Conservation (phyloP, 2,113 vertebrate species). For the Tupaia tana region DNA sequence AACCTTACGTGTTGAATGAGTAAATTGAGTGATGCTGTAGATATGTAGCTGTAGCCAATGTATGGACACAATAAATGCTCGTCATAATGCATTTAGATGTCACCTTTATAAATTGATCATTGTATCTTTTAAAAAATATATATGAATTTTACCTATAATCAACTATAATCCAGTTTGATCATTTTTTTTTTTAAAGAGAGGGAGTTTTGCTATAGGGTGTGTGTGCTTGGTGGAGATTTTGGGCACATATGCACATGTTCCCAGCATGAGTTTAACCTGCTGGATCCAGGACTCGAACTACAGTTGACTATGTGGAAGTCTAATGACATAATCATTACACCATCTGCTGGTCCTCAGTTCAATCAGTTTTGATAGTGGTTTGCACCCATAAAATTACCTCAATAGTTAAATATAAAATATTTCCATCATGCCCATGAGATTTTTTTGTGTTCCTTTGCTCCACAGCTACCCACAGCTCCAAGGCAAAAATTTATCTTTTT, state of each 20-base stretch:
- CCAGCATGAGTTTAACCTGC: too few relatives aligned
- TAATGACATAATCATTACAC: too few relatives aligned
- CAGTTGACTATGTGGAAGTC: too few relatives aligned
- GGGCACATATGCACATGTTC: too few relatives aligned
- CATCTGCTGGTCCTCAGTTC: not conserved
- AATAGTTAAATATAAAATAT: not conserved
- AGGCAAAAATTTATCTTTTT: not conserved
- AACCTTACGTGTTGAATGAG: not conserved
- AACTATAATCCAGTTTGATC: not conserved
- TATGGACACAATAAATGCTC: not conserved
- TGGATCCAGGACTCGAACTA: too few relatives aligned
- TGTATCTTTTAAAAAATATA: not conserved
- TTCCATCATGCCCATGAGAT: not conserved
- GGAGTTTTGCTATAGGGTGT: too few relatives aligned
- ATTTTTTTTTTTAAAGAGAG: too few relatives aligned
- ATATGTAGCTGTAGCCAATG: not conserved
- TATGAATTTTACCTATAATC: slow-evolving; percentile 11
- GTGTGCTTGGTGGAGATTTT: too few relatives aligned
- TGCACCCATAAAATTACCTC: not conserved
- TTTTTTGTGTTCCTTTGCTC: not conserved
- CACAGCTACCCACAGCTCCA: not conserved
- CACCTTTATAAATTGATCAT: not conserved
- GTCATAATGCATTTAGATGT: not conserved
- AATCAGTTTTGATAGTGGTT: not conserved
- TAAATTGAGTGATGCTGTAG: not conserved